Evolutionary conservation across 2,113 vertebrate species (phyloP), one percentile per base, ranked within the genome.

Genomic region (Galemys pyrenaicus): DNA sequence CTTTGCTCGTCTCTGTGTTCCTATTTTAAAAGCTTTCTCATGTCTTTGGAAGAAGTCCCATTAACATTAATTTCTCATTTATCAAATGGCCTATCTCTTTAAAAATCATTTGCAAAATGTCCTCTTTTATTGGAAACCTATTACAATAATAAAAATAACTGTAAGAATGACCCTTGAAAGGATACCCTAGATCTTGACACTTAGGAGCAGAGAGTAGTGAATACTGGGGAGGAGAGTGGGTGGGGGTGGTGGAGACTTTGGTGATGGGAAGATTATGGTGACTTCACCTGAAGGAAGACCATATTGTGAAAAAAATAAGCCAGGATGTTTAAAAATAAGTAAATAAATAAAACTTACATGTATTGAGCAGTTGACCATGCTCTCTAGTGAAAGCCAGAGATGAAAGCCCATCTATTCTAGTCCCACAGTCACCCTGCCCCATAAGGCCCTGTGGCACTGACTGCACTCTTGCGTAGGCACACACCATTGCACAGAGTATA

Each of bases 71-170:
- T 83, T 94, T 79, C 39, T 32, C 44, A 87, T 90, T 80, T 87
- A 56, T 65, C 71, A 81, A 94, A 78, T 68, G 56, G 17, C 19
- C 68, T 20, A 39, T 79, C 41, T 91, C 51, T 60, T 93, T 92
- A 67, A 89, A 95, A 92, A 82, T 65, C 24, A 80, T 88, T 95
- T 94, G 73, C 44, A 94, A 89, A 79, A 60, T 96, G 19, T 73
- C 84, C 74, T n/a, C 44, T 89, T 96, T 87, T 71, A 84, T 71
- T 96, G 44, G 60, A 89, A 89, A 77, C 15, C 26, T 89, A 91
- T 54, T 89, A 73, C 28, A 70, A 49, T 89, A 88, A 93, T 70
- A 88, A 92, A 93, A 93, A 54, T 49, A 81, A 22, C 62, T 77
- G 39, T 19, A 22, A 56, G 20, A 22, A 20, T 56, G 20, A 56